phyloP scores from a whole-genome alignment of 2,888 invertebrate genomes.

The Melolontha melolontha region DNA sequence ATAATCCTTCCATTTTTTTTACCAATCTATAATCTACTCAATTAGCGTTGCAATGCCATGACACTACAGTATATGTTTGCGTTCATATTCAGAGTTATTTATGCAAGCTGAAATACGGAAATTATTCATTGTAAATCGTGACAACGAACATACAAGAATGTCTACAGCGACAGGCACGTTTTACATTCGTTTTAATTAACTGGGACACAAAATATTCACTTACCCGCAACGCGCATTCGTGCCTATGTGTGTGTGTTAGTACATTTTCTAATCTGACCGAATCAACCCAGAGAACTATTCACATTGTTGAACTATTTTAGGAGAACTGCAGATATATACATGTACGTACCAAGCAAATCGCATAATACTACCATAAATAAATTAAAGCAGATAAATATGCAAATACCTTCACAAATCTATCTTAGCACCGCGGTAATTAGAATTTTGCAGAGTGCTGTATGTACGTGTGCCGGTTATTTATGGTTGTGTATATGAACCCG shows the following conservation, averaged over 20 bases:
- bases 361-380: conserved; percentile 34
- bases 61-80: too few relatives aligned
- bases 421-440: conserved; percentile 22
- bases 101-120: neutral
- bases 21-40: too few relatives aligned
- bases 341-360: conserved; percentile 1
- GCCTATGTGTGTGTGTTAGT: neutral
- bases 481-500: neutral
- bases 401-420: conserved; percentile 37
- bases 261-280: conserved; percentile 25
- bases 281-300: conserved; percentile 6
- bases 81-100: too few relatives aligned
- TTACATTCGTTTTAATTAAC: conserved; percentile 36
- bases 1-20: too few relatives aligned
- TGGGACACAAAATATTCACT: conserved; percentile 25
- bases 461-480: conserved; percentile 16
- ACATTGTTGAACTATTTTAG: neutral
- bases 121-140: conserved; percentile 34
- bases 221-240: conserved; percentile 9
- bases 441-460: conserved; percentile 23
- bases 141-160: conserved; percentile 25
- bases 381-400: conserved; percentile 38
- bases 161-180: conserved; percentile 18
- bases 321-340: neutral
- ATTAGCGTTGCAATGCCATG: too few relatives aligned